Evolutionary conservation across 2,113 vertebrate species (phyloP).

Genomic region (Cynoglossus semilaevis): DNA sequence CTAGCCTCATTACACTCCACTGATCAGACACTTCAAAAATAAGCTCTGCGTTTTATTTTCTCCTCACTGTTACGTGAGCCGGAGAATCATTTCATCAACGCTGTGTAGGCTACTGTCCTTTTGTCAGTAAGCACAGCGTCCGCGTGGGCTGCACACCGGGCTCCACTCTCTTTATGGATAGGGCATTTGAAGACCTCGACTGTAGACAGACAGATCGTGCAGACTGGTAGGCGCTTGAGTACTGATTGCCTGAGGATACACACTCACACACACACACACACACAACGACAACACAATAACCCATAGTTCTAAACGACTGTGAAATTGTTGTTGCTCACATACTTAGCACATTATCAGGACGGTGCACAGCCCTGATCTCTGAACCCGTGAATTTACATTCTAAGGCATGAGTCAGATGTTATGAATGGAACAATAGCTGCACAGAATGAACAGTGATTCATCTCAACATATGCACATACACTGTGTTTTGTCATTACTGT

Average conservation of each 20-base stretch:
- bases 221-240: conserved; percentile 73
- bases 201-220: conserved; percentile 69
- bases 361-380: conserved; percentile 51
- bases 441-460: conserved; percentile 54
- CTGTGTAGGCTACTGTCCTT: conserved; percentile 74
- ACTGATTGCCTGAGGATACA: conserved; percentile 60
- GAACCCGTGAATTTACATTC: conserved; percentile 44
- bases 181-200: conserved; percentile 56
- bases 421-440: conserved; percentile 41
- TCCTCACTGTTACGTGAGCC: conserved; percentile 60
- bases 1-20: conserved; percentile 52
- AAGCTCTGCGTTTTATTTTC: conserved; percentile 52
- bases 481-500: neutral
- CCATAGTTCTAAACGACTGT: conserved; percentile 32
- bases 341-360: conserved; percentile 22
- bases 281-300: conserved; percentile 27
- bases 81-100: conserved; percentile 69
- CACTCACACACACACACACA: too few species aligned
- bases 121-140: conserved; percentile 70
- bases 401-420: conserved; percentile 45
- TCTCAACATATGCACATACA: conserved; percentile 28
- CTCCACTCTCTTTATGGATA: conserved; percentile 66
- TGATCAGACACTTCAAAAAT: conserved; percentile 65
- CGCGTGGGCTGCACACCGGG: conserved; percentile 70
- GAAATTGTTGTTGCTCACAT: conserved; percentile 24